Evolutionary conservation across 2,113 vertebrate species (phyloP).

Genomic region (Callipepla californica): DNA sequence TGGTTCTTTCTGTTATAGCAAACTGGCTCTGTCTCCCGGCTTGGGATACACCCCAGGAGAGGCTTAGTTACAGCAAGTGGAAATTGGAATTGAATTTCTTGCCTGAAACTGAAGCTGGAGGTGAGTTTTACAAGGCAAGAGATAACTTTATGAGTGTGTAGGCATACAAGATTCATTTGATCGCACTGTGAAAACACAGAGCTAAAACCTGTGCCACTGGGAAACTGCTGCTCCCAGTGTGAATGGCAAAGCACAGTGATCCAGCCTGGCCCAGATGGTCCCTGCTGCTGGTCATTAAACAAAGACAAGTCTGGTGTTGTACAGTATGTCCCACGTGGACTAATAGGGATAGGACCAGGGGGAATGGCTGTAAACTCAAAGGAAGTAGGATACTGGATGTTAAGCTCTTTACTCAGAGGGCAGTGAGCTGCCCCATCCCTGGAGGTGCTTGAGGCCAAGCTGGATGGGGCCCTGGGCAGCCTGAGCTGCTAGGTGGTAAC

Average conservation of each 20-base stretch:
- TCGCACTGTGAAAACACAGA: background rate
- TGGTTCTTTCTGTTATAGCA: background rate
- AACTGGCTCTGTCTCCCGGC: background rate
- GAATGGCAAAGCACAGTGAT: background rate
- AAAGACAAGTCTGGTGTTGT: background rate
- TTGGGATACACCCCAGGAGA: background rate
- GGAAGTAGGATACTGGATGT: no score
- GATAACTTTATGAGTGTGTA: background rate
- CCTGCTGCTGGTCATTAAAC: rapidly evolving
- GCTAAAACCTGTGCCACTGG: background rate
- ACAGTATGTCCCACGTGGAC: background rate
- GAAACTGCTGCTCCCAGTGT: background rate
- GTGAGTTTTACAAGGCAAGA: background rate
- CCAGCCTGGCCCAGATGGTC: background rate
- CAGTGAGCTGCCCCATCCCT: no score
- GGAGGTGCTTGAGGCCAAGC: no score
- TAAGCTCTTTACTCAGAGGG: no score
- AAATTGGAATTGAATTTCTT: background rate
- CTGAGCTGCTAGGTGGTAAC: no score
- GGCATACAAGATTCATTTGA: background rate
- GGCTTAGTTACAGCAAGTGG: background rate
- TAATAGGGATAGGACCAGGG: no score
- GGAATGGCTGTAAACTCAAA: no score
- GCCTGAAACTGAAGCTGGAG: background rate
- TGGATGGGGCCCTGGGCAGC: no score